These are phyloP conservation scores for Spilarctia lutea DNA, from an alignment of 2,888 invertebrate species.

Conservation along the genomic window DNA sequence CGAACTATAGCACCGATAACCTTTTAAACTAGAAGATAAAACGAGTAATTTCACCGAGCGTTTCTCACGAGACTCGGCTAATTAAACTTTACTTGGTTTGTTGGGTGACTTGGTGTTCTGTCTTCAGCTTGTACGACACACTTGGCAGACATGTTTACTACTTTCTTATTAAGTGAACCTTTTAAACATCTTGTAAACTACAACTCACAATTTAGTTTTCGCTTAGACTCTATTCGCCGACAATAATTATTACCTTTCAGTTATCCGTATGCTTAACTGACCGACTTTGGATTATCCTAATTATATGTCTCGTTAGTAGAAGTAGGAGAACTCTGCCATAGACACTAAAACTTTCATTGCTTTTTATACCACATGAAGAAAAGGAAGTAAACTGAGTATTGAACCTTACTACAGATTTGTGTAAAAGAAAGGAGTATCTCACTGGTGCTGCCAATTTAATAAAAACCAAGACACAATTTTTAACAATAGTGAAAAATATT, in stretches of 20 bases:
- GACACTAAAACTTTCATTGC: neutral
- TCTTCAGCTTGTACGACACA: conserved; percentile 26
- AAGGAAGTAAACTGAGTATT: neutral
- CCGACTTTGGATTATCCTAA: conserved; percentile 46
- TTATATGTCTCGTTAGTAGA: conserved; percentile 41
- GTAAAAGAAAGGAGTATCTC: too few relatives aligned
- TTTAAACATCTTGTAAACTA: conserved; percentile 34
- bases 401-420: too few relatives aligned
- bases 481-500: too few relatives aligned
- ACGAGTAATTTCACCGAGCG: conserved; percentile 50
- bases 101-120: conserved; percentile 24
- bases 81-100: conserved; percentile 42
- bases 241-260: conserved; percentile 42
- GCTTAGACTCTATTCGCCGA: conserved; percentile 23
- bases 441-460: too few relatives aligned
- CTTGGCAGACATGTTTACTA: conserved; percentile 38
- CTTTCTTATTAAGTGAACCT: conserved; percentile 43
- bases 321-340: conserved; percentile 5
- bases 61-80: conserved; percentile 46
- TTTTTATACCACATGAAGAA: neutral
- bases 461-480: too few relatives aligned
- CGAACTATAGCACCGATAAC: conserved; percentile 50
- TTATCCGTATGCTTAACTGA: conserved; percentile 44
- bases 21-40: conserved; percentile 55
- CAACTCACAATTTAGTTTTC: conserved; percentile 37